phyloP scores from a whole-genome alignment of 2,888 invertebrate genomes.

The Nycteola revayana region DNA sequence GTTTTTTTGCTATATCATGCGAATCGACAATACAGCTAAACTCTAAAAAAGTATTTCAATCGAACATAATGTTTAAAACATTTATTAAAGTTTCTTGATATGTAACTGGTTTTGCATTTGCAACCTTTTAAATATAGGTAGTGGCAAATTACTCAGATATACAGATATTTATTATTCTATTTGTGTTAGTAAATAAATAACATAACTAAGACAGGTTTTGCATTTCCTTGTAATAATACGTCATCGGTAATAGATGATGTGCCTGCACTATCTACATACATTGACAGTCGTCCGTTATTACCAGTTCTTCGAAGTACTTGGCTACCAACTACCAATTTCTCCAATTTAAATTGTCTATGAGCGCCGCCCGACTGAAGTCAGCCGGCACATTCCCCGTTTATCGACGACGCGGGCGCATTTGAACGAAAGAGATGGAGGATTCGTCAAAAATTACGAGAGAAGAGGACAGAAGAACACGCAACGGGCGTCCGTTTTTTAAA shows the following conservation, averaged over 20 bases:
- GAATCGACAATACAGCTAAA: background rate
- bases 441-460: slow-evolving; percentile 50
- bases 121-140: slow-evolving; percentile 3
- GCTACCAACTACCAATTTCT: slow-evolving; percentile 65
- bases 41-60: slow-evolving; percentile 2
- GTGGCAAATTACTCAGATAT: slow-evolving; percentile 3
- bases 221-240: slow-evolving; percentile 27
- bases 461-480: slow-evolving; percentile 55
- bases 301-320: slow-evolving; percentile 57
- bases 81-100: no score
- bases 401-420: slow-evolving; percentile 70
- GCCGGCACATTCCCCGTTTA: slow-evolving; percentile 78
- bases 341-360: slow-evolving; percentile 81
- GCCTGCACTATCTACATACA: slow-evolving; percentile 26
- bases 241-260: slow-evolving; percentile 27
- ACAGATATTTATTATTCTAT: slow-evolving; percentile 17
- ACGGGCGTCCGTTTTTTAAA: slow-evolving; percentile 74
- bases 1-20: no score
- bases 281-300: slow-evolving; percentile 51
- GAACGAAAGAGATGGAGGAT: slow-evolving; percentile 52
- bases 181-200: slow-evolving; percentile 22
- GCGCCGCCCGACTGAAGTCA: slow-evolving; percentile 75
- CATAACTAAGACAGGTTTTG: slow-evolving; percentile 12
- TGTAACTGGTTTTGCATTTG: background rate
- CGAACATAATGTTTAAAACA: no score